Percentiles rank a stretch among this genome's conserved stretches.
phyloP scores from a whole-genome alignment of 2,888 invertebrate genomes.

The Eurytoma californica region DNA sequence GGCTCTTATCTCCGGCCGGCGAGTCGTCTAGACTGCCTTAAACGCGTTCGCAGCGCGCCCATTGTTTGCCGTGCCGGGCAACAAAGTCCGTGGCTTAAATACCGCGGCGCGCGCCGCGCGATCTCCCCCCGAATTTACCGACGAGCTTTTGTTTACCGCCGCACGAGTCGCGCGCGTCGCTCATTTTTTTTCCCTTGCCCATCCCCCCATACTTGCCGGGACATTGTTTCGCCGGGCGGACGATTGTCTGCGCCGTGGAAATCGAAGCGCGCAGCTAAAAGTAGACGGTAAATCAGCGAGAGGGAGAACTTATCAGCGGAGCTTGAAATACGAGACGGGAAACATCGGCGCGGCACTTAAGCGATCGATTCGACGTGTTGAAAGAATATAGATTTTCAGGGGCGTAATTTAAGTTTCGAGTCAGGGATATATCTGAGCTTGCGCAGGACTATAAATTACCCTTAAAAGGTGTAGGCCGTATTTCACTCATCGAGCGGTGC shows the following conservation, averaged over 20 bases:
- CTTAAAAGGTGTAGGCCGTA: constrained; percentile 7
- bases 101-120: constrained; percentile 3
- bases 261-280: constrained; percentile 19
- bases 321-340: constrained; percentile 49
- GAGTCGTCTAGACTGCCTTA: constrained; percentile 1
- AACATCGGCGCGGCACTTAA: constrained; percentile 49
- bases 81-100: constrained; percentile 20
- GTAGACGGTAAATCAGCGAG: not conserved
- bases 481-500: constrained; percentile 13
- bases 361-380: constrained; percentile 39
- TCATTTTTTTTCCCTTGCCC: constrained; percentile 16
- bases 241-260: too few species aligned
- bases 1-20: not conserved
- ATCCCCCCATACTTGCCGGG: not conserved
- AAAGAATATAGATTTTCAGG: constrained; percentile 49
- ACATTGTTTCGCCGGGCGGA: not conserved
- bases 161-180: not conserved
- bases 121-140: not conserved
- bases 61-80: constrained; percentile 11
- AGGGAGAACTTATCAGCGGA: constrained; percentile 21
- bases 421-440: not conserved
- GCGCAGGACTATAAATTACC: constrained; percentile 17
- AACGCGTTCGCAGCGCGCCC: not conserved
- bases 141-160: not conserved
- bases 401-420: constrained; percentile 32